Conservation (phyloP, 2,797 vertebrate species). For the Crocidura indochinensis region DNA sequence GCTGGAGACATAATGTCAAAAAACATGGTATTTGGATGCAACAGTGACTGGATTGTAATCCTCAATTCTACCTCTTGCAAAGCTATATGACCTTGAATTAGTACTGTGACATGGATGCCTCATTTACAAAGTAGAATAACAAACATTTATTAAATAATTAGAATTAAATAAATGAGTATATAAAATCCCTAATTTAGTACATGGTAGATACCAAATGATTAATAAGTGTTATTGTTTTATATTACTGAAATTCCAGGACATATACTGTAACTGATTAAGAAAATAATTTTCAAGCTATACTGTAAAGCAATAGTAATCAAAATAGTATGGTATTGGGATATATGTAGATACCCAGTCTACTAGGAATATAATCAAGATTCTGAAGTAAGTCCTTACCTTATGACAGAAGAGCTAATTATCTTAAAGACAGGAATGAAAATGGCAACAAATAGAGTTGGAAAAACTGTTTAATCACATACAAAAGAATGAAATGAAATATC, state of each 20-base stretch:
- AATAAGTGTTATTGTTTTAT: background rate
- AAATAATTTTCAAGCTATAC: background rate
- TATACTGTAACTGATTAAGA: background rate
- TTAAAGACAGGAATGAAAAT: too few species aligned
- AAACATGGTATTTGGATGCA: background rate
- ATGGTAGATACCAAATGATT: background rate
- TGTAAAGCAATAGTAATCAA: too few species aligned
- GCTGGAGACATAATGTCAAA: background rate
- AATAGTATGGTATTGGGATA: too few species aligned
- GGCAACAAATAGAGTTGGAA: too few species aligned
- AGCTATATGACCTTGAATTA: background rate
- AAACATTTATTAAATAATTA: background rate
- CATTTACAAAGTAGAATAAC: constrained; percentile 12
- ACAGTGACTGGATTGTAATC: background rate
- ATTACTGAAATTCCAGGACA: background rate
- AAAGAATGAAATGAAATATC: too few species aligned
- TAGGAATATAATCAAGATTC: too few species aligned
- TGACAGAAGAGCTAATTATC: too few species aligned
- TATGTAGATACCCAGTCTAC: too few species aligned
- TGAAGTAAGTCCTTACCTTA: too few species aligned
- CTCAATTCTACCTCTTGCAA: background rate
- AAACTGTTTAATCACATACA: too few species aligned
- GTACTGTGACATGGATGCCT: background rate
- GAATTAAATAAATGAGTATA: background rate
- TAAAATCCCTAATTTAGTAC: background rate